phyloP scores from a whole-genome alignment of 1,140 invertebrate species.

The Procambarus clarkii region DNA sequence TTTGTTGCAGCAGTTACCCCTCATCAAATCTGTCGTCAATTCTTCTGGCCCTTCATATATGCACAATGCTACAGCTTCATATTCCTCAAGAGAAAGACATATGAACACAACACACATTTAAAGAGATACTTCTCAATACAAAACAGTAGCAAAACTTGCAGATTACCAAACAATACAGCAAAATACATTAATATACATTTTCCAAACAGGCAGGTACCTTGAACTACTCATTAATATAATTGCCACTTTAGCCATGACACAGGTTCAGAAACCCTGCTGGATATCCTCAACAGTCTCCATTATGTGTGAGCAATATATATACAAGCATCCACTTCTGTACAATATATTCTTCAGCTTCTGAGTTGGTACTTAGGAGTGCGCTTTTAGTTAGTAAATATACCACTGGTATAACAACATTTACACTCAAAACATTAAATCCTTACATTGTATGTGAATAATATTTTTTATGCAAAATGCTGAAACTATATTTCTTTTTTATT shows the following conservation, averaged over 20 bases:
- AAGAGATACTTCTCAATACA: constrained; percentile 13
- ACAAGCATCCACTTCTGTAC: background rate
- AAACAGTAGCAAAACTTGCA: constrained; percentile 19
- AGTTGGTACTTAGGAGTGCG: background rate
- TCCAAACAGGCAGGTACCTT: constrained; percentile 13
- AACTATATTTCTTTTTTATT: background rate
- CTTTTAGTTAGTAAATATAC: background rate
- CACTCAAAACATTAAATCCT: background rate
- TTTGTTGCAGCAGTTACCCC: too few relatives aligned
- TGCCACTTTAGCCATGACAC: background rate
- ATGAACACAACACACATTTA: constrained; percentile 14
- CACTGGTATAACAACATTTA: background rate
- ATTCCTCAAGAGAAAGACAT: background rate
- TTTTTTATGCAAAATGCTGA: background rate
- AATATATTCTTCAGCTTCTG: background rate
- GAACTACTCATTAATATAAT: background rate
- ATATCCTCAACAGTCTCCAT: background rate
- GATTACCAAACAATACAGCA: constrained; percentile 6
- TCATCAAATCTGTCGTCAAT: too few relatives aligned
- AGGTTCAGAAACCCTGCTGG: background rate
- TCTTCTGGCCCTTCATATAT: too few relatives aligned
- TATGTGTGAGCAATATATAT: constrained; percentile 26
- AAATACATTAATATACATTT: background rate
- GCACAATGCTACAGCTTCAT: too few relatives aligned
- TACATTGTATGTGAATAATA: background rate